Conservation (phyloP, 2,888 invertebrate species). For the Cylloceria caligata region DNA sequence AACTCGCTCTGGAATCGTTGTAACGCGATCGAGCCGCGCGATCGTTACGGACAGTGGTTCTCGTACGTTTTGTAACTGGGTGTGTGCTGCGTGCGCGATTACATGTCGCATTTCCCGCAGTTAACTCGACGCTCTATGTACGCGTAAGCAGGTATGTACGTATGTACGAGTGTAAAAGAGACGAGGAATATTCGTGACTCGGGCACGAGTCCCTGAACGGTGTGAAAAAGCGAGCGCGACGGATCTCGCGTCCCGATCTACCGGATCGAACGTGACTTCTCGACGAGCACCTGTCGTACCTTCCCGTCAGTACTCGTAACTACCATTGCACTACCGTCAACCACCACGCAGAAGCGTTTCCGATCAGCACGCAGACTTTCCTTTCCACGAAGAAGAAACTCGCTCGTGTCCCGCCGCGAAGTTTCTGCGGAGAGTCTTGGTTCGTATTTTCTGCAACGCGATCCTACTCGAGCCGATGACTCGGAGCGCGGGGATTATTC, state of each 20-base stretch:
- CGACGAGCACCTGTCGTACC: slow-evolving; percentile 65
- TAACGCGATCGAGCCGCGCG: slow-evolving; percentile 60
- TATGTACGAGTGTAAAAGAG: slow-evolving; percentile 55
- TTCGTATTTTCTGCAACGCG: neutral
- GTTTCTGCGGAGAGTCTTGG: neutral
- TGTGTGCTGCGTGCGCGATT: slow-evolving; percentile 45
- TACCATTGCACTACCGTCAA: neutral
- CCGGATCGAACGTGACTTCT: slow-evolving; percentile 69
- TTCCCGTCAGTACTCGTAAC: slow-evolving; percentile 39
- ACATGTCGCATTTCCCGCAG: slow-evolving; percentile 59
- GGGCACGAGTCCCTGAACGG: slow-evolving; percentile 61
- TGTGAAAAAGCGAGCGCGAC: slow-evolving; percentile 71
- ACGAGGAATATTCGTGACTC: slow-evolving; percentile 69
- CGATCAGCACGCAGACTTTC: slow-evolving; percentile 61
- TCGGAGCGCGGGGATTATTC: slow-evolving; percentile 39
- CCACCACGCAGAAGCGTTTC: slow-evolving; percentile 13
- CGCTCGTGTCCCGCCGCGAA: slow-evolving; percentile 51
- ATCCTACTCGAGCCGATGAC: slow-evolving; percentile 1
- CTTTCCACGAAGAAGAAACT: slow-evolving; percentile 64
- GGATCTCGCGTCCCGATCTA: slow-evolving; percentile 69
- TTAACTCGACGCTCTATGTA: slow-evolving; percentile 31
- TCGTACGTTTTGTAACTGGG: slow-evolving; percentile 24
- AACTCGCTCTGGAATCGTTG: slow-evolving; percentile 49
- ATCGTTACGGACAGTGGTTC: slow-evolving; percentile 59
- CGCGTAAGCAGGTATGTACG: neutral